Base-by-base conservation (phyloP, 2,113 vertebrate genomes). In the Carassius auratus region DNA sequence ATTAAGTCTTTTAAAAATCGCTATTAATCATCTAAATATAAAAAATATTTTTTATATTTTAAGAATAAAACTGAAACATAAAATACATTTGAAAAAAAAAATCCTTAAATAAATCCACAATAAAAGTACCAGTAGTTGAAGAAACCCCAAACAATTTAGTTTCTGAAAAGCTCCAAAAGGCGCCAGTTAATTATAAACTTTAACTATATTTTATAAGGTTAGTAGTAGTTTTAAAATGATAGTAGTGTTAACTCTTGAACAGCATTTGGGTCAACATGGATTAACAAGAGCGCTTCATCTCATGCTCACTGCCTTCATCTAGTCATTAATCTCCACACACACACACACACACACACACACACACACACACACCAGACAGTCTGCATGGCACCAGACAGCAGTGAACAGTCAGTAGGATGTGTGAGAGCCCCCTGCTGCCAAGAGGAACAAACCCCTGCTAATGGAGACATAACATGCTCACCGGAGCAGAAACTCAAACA, bases 381-480 rank as follows among this genome's bases (percentile, higher is more conserved):
- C 93, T 95, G 93, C 92, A 92, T 95, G 95, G 95, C 95, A 94
- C 95, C 95, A 95, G 94, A 91, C 92, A 91, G 90, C 88, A 92
- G 89, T 84, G 89, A 90, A 83, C 77, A 81, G 93, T 89, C 88
- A 93, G 92, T 90, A 91, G 93, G 92, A 94, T 94, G 92, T 93
- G 92, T 93, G 90, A 93, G 93, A 93, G 93, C 93, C 93, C 93
- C 93, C 93, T 93, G 93, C 94, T 94, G 94, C 93, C 93, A 91
- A 91, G 89, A 94, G 92, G 91, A 95, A 95, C 93, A 95, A 95
- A 93, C 92, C 92, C 91, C 91, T 90, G 91, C 93, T 95, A 94
- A 95, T 95, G 93, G 95, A 95, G 94, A 95, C 92, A 93, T 94
- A 93, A 96, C 93, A 94, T 93, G 94, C 91, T 94, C 91, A 85